Base-by-base conservation (phyloP, 1,140 invertebrate genomes). In the Oryzaephilus surinamensis region DNA sequence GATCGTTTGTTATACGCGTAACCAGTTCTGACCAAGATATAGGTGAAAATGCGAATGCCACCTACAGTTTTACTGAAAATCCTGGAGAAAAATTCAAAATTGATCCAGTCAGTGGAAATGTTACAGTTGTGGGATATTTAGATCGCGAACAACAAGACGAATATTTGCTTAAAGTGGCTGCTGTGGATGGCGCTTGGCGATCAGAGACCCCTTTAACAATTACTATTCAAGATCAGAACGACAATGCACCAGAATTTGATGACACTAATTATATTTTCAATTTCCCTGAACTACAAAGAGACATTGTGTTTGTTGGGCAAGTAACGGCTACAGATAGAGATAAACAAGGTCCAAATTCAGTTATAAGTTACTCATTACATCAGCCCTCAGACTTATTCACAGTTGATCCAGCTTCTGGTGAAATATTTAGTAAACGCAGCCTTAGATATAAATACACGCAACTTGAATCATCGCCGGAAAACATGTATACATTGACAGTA, bases 211-310 rank as follows among this genome's bases (percentile, higher is more conserved):
- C 87, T 0, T 60, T 95, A 0, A 92, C 89, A 1, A 88, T 96
- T 14, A 90, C 87, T 2, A 87, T 96, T 37, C 87, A 93, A 62
- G 92, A 96, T 66, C 84, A 91, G 49, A 96, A 96, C 62, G 92
- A 96, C 58, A 94, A 94, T 60, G 76, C 87, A 0, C 92, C 92
- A 0, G 82, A 88, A 62, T 96, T 94, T 56, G 85, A 90, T 48
- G 75, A 86, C 52, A 79, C 79, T 1, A 81, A 74, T 43, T 95
- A 95, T 54, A 81, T 79, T 51, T 93, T 94, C 54, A 86, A 93
- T 57, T 85, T 96, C 41, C 84, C 87, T 0, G 89, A 94, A 60
- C 65, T 86, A 5, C 83, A 90, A 58, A 69, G 74, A 32, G 71
- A 75, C 29, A 74, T 84, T 20, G 76, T 84, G 1, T 80, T 85